These are phyloP conservation scores for Zosterops hypoxanthus DNA, from an alignment of 2,113 vertebrate species.

Conservation along the genomic window DNA sequence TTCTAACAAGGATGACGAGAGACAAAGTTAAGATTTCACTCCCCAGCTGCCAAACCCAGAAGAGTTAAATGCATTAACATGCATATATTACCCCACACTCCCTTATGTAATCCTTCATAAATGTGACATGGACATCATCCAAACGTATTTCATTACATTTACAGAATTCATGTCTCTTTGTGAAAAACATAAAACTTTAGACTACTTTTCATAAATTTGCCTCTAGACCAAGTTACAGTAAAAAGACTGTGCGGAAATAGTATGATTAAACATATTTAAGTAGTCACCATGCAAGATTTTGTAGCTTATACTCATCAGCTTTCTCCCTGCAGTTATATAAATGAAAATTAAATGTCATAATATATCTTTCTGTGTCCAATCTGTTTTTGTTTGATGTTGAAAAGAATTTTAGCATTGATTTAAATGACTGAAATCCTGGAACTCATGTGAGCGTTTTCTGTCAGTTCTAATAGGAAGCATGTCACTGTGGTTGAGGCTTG, in stretches of 20 bases:
- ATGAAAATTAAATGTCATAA: background rate
- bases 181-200: background rate
- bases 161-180: background rate
- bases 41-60: background rate
- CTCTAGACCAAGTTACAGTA: background rate
- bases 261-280: background rate
- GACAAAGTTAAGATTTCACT: background rate
- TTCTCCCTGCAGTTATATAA: background rate
- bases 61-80: background rate
- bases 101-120: background rate
- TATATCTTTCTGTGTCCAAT: background rate
- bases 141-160: background rate
- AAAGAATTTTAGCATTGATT: background rate
- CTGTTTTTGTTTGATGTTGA: background rate
- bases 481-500: background rate
- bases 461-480: background rate
- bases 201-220: background rate
- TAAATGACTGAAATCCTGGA: constrained; percentile 22
- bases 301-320: background rate
- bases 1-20: background rate
- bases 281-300: background rate
- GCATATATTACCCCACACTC: background rate
- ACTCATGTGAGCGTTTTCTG: background rate
- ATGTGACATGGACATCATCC: background rate
- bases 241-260: background rate